Conservation (phyloP, 1,140 invertebrate genomes). For the Brachionus rotundiformis region DNA sequence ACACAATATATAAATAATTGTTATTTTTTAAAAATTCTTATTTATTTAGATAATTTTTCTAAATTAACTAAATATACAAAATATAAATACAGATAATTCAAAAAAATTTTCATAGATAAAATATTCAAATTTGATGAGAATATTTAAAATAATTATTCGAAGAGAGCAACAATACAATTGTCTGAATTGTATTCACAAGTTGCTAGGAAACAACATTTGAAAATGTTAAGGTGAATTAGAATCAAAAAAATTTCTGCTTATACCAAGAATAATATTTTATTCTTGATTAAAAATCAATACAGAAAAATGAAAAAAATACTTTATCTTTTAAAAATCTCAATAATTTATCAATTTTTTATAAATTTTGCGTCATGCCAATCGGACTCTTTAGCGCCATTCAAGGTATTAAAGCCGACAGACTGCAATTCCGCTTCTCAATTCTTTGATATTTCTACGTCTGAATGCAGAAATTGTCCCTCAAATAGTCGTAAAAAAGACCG, state of each 20-base stretch:
- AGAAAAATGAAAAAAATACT: background rate
- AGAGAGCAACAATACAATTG: background rate
- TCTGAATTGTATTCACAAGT: background rate
- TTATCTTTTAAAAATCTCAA: background rate
- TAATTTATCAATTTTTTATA: background rate
- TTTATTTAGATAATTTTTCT: no score
- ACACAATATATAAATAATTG: no score
- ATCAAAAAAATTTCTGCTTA: background rate
- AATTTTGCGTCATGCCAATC: background rate
- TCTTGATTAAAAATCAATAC: background rate
- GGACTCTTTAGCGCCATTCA: background rate
- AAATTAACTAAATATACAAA: no score
- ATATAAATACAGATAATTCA: no score
- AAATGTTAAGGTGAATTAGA: constrained; percentile 19
- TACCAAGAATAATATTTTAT: background rate
- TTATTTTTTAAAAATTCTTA: no score
- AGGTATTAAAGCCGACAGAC: background rate
- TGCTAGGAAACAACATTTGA: background rate
- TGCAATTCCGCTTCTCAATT: background rate
- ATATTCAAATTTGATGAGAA: background rate
- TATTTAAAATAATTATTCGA: background rate
- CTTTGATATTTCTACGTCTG: background rate
- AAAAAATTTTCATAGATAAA: no score
- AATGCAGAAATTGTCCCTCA: background rate
- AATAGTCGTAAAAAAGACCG: background rate